These are phyloP conservation scores for Epinephelus fuscoguttatus DNA, from an alignment of 2,113 vertebrate genomes.

Conservation along the genomic window DNA sequence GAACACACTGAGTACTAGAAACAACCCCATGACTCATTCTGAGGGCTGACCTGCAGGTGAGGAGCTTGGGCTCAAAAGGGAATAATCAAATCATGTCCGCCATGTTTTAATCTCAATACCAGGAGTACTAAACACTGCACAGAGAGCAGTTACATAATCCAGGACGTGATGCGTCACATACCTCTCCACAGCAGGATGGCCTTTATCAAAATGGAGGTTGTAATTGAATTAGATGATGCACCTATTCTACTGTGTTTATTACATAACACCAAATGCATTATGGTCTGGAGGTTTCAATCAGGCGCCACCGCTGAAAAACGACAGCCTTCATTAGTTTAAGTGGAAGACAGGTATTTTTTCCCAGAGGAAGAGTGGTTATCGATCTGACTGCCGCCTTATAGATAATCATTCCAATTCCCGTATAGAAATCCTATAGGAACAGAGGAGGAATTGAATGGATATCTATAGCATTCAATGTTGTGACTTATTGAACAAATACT, in stretches of 20 bases:
- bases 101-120: conserved; percentile 7
- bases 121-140: background rate
- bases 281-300: background rate
- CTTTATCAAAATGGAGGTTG: background rate
- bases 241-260: conserved; percentile 7
- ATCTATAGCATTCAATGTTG: conserved; percentile 30
- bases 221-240: conserved; percentile 18
- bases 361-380: conserved; percentile 10
- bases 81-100: conserved; percentile 19
- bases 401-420: conserved; percentile 6
- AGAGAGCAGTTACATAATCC: background rate
- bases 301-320: background rate
- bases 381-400: conserved; percentile 27
- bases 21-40: background rate
- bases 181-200: background rate
- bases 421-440: conserved; percentile 1
- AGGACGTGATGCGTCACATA: background rate
- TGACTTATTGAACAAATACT: conserved; percentile 55
- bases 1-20: background rate
- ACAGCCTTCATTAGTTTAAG: conserved; percentile 10
- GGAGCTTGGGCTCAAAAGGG: conserved; percentile 3
- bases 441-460: background rate
- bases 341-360: background rate
- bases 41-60: conserved; percentile 8
- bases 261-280: background rate